Conservation (phyloP, 2,113 vertebrate species). For the Aviceda subcristata region DNA sequence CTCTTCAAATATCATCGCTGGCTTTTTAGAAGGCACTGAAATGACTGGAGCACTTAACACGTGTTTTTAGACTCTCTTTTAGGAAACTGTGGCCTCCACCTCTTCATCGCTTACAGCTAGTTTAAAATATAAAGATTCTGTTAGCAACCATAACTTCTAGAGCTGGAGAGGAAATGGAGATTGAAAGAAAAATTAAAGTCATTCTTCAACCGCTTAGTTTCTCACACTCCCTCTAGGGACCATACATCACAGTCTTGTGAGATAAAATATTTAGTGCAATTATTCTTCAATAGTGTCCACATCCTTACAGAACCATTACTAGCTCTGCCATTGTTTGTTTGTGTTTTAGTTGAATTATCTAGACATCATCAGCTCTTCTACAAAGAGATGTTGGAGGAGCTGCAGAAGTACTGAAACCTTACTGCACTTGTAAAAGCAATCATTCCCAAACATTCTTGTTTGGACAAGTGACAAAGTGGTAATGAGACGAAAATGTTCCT, state of each 20-base stretch:
- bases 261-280: not conserved
- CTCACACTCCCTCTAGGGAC: not conserved
- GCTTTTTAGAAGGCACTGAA: not conserved
- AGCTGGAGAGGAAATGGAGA: not conserved
- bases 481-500: slow-evolving; percentile 6
- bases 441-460: not conserved
- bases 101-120: not conserved
- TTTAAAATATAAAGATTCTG: slow-evolving; percentile 22
- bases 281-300: not conserved
- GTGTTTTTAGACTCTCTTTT: not conserved
- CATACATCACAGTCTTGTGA: not conserved
- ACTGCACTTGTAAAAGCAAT: not conserved
- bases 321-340: not conserved
- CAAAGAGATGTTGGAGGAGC: not conserved
- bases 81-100: not conserved
- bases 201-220: not conserved
- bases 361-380: not conserved
- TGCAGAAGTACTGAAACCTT: not conserved
- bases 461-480: slow-evolving; percentile 24
- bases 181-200: not conserved
- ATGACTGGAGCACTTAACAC: not conserved
- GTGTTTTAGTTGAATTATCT: not conserved
- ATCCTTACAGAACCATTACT: not conserved
- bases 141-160: not conserved
- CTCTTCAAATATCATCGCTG: not conserved